A percentile compares a stretch with the other conserved stretches of the same genome.
Conservation (phyloP, 1,140 invertebrate genomes). For the Schmidtea mediterranea region DNA sequence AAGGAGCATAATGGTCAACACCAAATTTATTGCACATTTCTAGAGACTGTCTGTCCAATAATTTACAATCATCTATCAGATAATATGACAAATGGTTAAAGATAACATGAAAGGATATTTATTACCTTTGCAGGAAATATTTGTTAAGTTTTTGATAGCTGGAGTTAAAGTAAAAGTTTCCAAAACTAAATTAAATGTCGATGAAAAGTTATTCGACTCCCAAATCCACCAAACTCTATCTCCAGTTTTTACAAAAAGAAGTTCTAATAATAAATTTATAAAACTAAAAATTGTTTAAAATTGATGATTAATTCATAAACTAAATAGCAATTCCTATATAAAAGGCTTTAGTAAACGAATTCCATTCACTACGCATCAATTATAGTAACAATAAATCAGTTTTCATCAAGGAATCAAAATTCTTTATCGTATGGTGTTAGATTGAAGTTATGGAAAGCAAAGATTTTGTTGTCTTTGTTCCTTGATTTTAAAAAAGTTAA, state of each 20-base stretch:
- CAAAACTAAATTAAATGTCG: slow-evolving; percentile 8
- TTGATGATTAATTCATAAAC: no score
- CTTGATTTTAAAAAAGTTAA: no score
- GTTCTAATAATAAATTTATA: no score
- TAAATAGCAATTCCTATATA: no score
- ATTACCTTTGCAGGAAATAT: neutral
- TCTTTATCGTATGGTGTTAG: no score
- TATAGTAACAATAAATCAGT: no score
- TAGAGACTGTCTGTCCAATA: neutral
- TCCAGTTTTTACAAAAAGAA: slow-evolving; percentile 16
- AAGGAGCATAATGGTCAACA: neutral
- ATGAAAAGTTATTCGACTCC: slow-evolving; percentile 13
- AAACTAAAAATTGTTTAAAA: no score
- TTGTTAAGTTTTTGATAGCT: neutral
- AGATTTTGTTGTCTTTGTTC: no score
- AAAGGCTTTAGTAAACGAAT: no score
- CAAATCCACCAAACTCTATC: slow-evolving; percentile 25
- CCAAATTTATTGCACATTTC: neutral
- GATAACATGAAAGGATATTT: neutral
- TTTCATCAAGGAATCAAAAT: no score
- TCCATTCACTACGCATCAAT: no score
- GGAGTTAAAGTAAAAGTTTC: neutral
- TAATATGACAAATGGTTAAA: neutral
- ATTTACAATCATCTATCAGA: neutral
- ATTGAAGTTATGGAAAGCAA: no score